Conservation (phyloP, 2,797 vertebrate genomes). For the Prunella strophiata region DNA sequence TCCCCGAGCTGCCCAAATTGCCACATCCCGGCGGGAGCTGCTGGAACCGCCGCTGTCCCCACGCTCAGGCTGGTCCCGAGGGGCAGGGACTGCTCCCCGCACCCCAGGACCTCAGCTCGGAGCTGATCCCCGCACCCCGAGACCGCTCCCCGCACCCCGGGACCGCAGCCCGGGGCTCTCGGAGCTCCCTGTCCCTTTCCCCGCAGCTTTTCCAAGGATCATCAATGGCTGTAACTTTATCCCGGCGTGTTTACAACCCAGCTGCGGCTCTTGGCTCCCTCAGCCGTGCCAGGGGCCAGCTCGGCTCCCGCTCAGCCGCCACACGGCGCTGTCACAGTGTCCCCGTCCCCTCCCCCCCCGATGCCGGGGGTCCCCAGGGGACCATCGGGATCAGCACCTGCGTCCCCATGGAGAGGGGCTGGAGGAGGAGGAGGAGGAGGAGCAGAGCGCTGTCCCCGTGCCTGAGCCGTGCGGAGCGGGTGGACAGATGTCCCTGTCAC, state of each 20-base stretch:
- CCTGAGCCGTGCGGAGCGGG: rapidly evolving
- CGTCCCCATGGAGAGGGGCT: neutral
- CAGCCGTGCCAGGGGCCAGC: neutral
- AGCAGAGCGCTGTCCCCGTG: rapidly evolving
- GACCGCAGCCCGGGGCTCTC: neutral
- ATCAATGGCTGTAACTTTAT: conserved; percentile 30
- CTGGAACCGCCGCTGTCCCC: too few species aligned
- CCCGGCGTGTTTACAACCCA: conserved; percentile 15
- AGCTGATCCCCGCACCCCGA: too few species aligned
- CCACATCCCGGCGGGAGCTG: neutral
- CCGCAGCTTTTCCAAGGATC: neutral
- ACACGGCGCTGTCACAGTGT: rapidly evolving
- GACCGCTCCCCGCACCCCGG: neutral
- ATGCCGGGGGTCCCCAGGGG: neutral
- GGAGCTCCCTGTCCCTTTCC: neutral
- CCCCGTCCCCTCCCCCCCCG: neutral
- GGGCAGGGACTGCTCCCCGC: too few species aligned
- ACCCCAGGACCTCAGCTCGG: neutral
- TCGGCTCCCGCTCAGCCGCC: neutral
- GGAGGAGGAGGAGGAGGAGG: neutral
- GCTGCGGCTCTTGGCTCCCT: neutral
- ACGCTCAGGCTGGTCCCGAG: too few species aligned
- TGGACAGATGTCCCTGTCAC: neutral
- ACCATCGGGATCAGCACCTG: neutral
- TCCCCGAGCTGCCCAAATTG: rapidly evolving